Percentiles rank a stretch among this genome's conserved stretches.
These are phyloP conservation scores for Tragelaphus scriptus DNA, from an alignment of 2,113 vertebrate species.

Conservation along the genomic window DNA sequence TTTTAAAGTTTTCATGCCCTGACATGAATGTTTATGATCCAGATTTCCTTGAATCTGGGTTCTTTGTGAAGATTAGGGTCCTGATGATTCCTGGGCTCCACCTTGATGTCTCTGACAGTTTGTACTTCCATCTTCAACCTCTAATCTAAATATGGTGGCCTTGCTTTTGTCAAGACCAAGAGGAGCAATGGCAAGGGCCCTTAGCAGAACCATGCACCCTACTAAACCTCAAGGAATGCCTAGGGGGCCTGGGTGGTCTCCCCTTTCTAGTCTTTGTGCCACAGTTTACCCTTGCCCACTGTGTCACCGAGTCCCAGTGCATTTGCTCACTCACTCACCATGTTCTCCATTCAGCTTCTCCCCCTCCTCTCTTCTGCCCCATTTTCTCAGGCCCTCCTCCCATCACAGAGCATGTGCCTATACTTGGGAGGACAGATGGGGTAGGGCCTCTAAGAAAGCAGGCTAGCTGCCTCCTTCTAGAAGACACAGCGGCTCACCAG, in stretches of 20 bases:
- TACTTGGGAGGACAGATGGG: not conserved
- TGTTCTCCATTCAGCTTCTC: not conserved
- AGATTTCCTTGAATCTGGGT: not conserved
- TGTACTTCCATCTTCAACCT: not conserved
- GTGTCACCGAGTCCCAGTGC: not conserved
- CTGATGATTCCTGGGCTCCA: not conserved
- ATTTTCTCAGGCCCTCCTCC: not conserved
- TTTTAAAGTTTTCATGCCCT: not conserved
- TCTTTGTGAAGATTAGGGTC: conserved; percentile 55
- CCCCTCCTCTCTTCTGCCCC: not conserved
- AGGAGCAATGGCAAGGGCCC: not conserved
- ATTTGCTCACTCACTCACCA: not conserved
- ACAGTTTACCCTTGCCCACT: not conserved
- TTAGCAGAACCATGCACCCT: not conserved
- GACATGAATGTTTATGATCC: not conserved
- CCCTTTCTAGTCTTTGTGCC: not conserved
- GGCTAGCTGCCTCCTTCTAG: not conserved
- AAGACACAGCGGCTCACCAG: not conserved
- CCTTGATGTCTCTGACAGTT: not conserved
- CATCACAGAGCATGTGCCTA: not conserved
- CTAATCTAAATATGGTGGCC: not conserved
- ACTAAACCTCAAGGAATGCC: not conserved
- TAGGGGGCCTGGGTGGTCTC: not conserved
- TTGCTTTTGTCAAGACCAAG: not conserved
- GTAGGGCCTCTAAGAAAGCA: not conserved